Conservation (phyloP, 2,797 vertebrate genomes). For the Synanceia verrucosa region DNA sequence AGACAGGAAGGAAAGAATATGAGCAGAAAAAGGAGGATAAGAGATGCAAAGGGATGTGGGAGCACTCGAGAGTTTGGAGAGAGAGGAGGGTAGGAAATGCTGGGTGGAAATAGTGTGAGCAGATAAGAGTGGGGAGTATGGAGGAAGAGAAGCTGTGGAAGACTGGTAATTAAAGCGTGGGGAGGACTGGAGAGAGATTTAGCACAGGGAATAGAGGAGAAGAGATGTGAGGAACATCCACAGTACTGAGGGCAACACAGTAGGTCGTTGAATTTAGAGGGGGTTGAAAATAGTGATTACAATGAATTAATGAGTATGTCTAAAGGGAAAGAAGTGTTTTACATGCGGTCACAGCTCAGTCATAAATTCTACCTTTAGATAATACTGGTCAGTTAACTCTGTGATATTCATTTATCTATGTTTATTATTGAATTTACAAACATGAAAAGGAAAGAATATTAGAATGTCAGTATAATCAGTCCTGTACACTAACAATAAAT, state of each 20-base stretch:
- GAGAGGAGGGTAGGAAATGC: slow-evolving; percentile 38
- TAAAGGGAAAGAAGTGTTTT: neutral
- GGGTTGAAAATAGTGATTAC: neutral
- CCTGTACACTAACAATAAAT: neutral
- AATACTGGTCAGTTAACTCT: neutral
- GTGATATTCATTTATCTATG: neutral
- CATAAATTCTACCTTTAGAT: neutral
- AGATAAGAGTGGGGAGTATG: slow-evolving; percentile 63
- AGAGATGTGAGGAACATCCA: neutral
- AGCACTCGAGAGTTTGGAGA: slow-evolving; percentile 13
- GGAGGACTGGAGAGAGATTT: slow-evolving; percentile 17
- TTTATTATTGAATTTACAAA: neutral
- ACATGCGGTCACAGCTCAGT: neutral
- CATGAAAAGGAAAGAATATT: neutral
- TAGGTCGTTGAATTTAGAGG: too few species aligned
- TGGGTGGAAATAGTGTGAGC: slow-evolving; percentile 42
- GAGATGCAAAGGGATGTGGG: slow-evolving; percentile 33
- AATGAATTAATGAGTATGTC: neutral
- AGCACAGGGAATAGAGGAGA: slow-evolving; percentile 4
- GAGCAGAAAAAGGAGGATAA: slow-evolving; percentile 17
- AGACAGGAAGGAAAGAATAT: slow-evolving; percentile 30
- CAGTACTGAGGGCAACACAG: neutral
- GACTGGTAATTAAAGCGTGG: slow-evolving; percentile 18
- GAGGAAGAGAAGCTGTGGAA: slow-evolving; percentile 23
- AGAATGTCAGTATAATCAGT: neutral